phyloP scores from a whole-genome alignment of 2,888 invertebrate genomes.

The Ferrisia virgata region DNA sequence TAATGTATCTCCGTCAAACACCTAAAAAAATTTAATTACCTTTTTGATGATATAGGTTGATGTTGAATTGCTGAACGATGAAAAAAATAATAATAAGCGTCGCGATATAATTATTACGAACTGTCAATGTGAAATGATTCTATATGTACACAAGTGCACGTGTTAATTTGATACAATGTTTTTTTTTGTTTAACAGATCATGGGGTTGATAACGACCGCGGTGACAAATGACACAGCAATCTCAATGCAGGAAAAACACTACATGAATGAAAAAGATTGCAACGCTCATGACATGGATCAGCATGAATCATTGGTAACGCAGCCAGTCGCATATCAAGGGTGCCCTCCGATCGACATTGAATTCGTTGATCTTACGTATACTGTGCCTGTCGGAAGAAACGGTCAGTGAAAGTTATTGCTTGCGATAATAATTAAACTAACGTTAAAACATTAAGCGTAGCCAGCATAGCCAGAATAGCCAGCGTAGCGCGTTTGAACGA shows the following conservation, averaged over 20 bases:
- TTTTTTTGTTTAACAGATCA: not conserved
- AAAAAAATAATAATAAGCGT: too few species aligned
- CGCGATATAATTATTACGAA: not conserved
- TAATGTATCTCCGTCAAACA: too few species aligned
- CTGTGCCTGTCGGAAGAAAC: conserved; percentile 69
- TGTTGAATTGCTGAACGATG: too few species aligned
- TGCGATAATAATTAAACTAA: not conserved
- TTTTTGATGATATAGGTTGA: too few species aligned
- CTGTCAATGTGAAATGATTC: not conserved
- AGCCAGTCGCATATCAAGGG: not conserved
- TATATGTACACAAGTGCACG: too few species aligned
- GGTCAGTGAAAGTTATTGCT: conserved; percentile 55
- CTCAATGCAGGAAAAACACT: not conserved
- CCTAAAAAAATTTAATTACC: too few species aligned
- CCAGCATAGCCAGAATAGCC: not conserved
- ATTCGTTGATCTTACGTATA: conserved; percentile 78
- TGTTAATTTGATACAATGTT: not conserved
- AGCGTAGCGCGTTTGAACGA: not conserved
- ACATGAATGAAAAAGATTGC: not conserved
- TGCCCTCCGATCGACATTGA: conserved; percentile 74
- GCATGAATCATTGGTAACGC: not conserved
- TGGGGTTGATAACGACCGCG: not conserved
- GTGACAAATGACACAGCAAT: not conserved
- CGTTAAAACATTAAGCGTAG: not conserved
- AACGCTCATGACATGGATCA: not conserved